Conservation (phyloP, 2,797 vertebrate genomes). For the Danio kyathit region DNA sequence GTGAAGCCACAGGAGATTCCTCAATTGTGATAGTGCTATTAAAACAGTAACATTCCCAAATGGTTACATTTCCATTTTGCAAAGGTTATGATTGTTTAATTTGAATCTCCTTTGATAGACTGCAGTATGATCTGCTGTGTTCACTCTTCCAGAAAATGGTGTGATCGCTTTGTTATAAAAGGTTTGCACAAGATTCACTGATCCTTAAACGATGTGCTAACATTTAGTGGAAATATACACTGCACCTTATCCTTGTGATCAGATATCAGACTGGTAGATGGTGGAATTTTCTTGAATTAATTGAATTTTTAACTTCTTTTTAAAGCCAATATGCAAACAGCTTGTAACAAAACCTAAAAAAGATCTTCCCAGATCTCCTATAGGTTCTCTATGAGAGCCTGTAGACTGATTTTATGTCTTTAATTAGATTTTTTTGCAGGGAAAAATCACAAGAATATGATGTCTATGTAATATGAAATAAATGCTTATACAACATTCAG, state of each 20-base stretch:
- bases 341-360: too few relatives aligned
- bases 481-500: too few relatives aligned
- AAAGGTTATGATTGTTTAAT: constrained; percentile 48
- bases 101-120: constrained; percentile 42
- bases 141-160: constrained; percentile 31
- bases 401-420: too few relatives aligned
- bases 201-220: not conserved
- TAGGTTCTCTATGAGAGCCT: too few relatives aligned
- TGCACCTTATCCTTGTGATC: not conserved
- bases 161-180: constrained; percentile 20
- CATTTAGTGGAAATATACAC: not conserved
- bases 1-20: constrained; percentile 38
- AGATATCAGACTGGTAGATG: not conserved
- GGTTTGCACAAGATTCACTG: not conserved
- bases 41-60: constrained; percentile 42
- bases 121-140: not conserved
- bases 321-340: too few relatives aligned
- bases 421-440: too few relatives aligned
- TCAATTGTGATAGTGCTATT: constrained; percentile 41
- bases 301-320: too few relatives aligned
- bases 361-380: too few relatives aligned
- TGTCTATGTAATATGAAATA: too few relatives aligned
- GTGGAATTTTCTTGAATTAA: too few relatives aligned
- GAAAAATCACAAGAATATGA: too few relatives aligned
- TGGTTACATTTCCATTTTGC: constrained; percentile 38